Evolutionary conservation across 35 echinoderm and acorn worm species (phyloP), one percentile per base, ranked within the genome.

Genomic region (Apostichopus californicus): DNA sequence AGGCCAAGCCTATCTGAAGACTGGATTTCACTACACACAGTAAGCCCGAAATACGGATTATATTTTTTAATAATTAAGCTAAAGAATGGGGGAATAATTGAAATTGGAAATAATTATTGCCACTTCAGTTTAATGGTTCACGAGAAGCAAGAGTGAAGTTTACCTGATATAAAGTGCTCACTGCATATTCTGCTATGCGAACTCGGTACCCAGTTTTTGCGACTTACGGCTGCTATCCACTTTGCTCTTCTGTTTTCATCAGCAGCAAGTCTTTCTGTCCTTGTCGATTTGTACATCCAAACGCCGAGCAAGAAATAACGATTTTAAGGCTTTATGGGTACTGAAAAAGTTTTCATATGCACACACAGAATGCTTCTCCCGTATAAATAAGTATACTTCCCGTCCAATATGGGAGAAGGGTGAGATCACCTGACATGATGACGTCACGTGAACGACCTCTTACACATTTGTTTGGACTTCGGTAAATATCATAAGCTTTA

Each of bases 231-330:
- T 5, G 77, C 77, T 13, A 79, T 79, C 17, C 77, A 79, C 77
- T 79, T 79, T 10, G 77, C 77, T 68, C 64, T 68, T 17, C 64
- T 68, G 10, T 68, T 17, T 79, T 79, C 77, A 21, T 79, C 77
- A 13, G 77, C n/a, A 79, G 77, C 5, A 21, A 79, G 22, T 79
- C 6, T 21, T 79, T 79, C 10, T 26, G 77, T 21, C 7, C 7
- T 79, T 79, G 77, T 79, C 77, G 14, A 21, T 79, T 79, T 79
- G 77, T 79, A 79, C 77, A 79, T 26, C 77, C 77, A 79, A 79
- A 18, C 77, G 77, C 77, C 20, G 77, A 79, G 22, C 77, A 79
- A 79, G 77, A 79, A 17, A 79, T 79, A 79, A 79, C 77, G 2
- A 79, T 79, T 21, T 79, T 79, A 17, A 79, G 26, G 77, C 77